Evolutionary conservation across 2,888 invertebrate genomes (phyloP).

Genomic region (Yponomeuta cagnagella): DNA sequence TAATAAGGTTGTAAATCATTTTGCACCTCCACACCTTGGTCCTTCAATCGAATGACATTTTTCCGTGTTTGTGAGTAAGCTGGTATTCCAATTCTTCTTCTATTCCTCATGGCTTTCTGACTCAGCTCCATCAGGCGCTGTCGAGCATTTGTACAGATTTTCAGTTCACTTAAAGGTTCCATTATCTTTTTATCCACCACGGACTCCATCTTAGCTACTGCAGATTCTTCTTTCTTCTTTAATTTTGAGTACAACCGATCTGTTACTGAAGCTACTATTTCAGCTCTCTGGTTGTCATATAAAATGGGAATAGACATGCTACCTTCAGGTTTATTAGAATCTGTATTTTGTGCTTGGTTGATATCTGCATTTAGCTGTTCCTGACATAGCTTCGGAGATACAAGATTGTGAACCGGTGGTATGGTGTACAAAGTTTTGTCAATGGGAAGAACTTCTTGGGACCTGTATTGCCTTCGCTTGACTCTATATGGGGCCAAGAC

Average conservation of each 20-base stretch:
- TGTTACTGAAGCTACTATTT: slow-evolving; percentile 83
- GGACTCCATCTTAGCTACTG: slow-evolving; percentile 54
- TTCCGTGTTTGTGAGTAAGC: slow-evolving; percentile 76
- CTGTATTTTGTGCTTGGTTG: not conserved
- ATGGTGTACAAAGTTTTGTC: slow-evolving; percentile 29
- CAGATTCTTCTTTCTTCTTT: slow-evolving; percentile 71
- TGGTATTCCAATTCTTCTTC: slow-evolving; percentile 66
- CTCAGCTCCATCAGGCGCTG: slow-evolving; percentile 76
- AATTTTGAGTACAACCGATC: slow-evolving; percentile 78
- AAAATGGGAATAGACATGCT: slow-evolving; percentile 40
- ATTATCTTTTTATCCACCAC: slow-evolving; percentile 56
- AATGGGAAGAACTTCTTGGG: slow-evolving; percentile 60
- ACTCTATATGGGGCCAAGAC: slow-evolving; percentile 52
- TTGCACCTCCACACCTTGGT: slow-evolving; percentile 72
- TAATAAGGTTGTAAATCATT: slow-evolving; percentile 65
- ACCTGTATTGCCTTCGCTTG: slow-evolving; percentile 60
- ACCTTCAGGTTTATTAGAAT: not conserved
- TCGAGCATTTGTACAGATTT: slow-evolving; percentile 76
- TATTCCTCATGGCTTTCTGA: slow-evolving; percentile 73
- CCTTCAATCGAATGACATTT: slow-evolving; percentile 70
- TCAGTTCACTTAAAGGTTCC: slow-evolving; percentile 69
- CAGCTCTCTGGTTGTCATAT: slow-evolving; percentile 73
- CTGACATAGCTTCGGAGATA: slow-evolving; percentile 3
- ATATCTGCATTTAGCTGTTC: not conserved
- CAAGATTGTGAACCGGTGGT: not conserved